Evolutionary conservation across 2,113 vertebrate species (phyloP).

Genomic region (Pholis gunnellus): DNA sequence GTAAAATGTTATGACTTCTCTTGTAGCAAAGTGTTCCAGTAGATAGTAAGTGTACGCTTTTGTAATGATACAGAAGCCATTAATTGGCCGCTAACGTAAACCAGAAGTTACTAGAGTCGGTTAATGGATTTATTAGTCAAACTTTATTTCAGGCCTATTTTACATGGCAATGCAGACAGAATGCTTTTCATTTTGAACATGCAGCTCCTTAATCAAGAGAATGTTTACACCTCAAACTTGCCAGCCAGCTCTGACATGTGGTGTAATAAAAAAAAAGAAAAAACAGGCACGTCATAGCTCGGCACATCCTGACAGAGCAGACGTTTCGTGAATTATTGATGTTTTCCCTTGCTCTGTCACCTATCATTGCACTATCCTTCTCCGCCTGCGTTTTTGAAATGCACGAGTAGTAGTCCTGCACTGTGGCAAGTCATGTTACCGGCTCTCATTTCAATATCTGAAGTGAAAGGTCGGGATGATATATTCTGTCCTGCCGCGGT

Average conservation of each 20-base stretch:
- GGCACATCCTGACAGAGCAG: conserved; percentile 64
- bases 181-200: neutral
- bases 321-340: conserved; percentile 72
- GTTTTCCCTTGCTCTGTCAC: conserved; percentile 69
- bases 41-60: conserved; percentile 10
- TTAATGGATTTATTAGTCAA: conserved; percentile 45
- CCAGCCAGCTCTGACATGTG: conserved; percentile 48
- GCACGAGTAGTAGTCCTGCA: conserved; percentile 53
- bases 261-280: conserved; percentile 35
- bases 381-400: conserved; percentile 58
- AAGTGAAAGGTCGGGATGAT: conserved; percentile 76
- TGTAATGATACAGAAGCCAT: conserved; percentile 39
- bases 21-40: conserved; percentile 29
- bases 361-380: conserved; percentile 58
- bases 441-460: conserved; percentile 75
- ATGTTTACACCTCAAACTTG: conserved; percentile 60
- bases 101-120: conserved; percentile 20
- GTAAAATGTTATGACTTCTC: conserved; percentile 50
- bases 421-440: conserved; percentile 64
- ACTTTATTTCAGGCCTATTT: conserved; percentile 17
- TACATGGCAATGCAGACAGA: neutral
- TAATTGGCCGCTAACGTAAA: conserved; percentile 55
- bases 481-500: conserved; percentile 61
- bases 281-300: conserved; percentile 47
- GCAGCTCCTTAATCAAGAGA: conserved; percentile 48